Percentiles rank a stretch among this genome's conserved stretches.
Evolutionary conservation across 2,113 vertebrate species (phyloP).

Genomic region (Otolemur garnettii): DNA sequence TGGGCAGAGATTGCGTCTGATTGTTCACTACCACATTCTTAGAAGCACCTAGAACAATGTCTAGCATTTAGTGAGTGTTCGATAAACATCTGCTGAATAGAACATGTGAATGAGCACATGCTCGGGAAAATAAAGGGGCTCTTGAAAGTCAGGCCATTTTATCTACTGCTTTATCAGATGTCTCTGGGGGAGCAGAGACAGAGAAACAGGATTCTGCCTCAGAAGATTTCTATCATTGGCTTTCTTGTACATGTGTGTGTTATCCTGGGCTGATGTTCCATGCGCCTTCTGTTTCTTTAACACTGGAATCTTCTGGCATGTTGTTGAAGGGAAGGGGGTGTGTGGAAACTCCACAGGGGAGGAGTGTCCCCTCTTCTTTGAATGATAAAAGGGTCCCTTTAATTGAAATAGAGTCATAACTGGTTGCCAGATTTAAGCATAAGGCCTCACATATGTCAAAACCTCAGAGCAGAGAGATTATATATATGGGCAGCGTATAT

Average conservation of each 20-base stretch:
- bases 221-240: background rate
- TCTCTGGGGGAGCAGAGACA: background rate
- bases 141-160: background rate
- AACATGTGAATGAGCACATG: fast-evolving
- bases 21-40: fast-evolving
- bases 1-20: background rate
- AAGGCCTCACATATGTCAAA: conserved; percentile 70
- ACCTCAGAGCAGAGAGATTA: conserved; percentile 67
- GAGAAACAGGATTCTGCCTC: fast-evolving
- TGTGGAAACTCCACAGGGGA: conserved; percentile 67
- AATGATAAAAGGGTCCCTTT: conserved; percentile 79
- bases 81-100: background rate
- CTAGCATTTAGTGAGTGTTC: background rate
- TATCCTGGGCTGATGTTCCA: fast-evolving
- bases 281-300: conserved; percentile 67
- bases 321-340: conserved; percentile 3
- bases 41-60: background rate
- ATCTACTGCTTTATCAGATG: background rate
- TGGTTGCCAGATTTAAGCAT: conserved; percentile 81
- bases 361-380: conserved; percentile 29
- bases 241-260: fast-evolving
- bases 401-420: conserved; percentile 82
- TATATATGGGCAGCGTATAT: conserved; percentile 20
- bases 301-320: background rate
- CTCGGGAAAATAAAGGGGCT: background rate